phyloP scores from a whole-genome alignment of 2,113 vertebrate species.

The Hippocampus guttulatus region DNA sequence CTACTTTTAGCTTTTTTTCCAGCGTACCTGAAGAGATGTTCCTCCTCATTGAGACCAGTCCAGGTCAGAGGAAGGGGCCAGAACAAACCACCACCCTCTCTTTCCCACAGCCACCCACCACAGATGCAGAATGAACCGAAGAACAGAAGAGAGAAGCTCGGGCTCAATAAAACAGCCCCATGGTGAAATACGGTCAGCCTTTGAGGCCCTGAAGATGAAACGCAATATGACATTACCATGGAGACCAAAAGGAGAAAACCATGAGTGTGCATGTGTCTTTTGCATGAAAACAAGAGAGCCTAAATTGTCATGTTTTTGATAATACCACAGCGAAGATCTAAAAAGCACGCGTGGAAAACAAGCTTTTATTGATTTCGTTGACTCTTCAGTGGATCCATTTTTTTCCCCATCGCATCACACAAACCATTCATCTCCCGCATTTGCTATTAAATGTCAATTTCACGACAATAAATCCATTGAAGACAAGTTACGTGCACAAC shows the following conservation, averaged over 20 bases:
- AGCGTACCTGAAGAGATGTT: conserved; percentile 42
- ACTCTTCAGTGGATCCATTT: neutral
- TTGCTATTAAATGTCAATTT: neutral
- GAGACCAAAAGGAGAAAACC: conserved; percentile 51
- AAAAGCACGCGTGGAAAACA: neutral
- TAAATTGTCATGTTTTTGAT: conserved; percentile 24
- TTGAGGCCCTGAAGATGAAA: conserved; percentile 59
- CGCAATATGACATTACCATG: conserved; percentile 54
- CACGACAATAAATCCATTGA: neutral
- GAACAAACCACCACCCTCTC: conserved; percentile 4
- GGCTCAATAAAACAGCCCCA: conserved; percentile 58
- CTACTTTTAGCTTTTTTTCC: neutral
- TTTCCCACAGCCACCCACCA: neutral
- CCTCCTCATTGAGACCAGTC: conserved; percentile 57
- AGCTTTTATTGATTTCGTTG: neutral
- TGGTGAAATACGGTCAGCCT: conserved; percentile 62
- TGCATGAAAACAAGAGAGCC: conserved; percentile 12
- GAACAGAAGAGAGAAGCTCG: conserved; percentile 52
- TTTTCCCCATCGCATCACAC: neutral
- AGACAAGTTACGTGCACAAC: neutral
- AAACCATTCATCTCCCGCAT: neutral
- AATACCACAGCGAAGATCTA: neutral
- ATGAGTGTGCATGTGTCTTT: conserved; percentile 18
- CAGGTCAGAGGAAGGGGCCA: conserved; percentile 44
- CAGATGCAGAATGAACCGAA: conserved; percentile 53